phyloP scores from a whole-genome alignment of 2,113 vertebrate species.

The Anseranas semipalmata region DNA sequence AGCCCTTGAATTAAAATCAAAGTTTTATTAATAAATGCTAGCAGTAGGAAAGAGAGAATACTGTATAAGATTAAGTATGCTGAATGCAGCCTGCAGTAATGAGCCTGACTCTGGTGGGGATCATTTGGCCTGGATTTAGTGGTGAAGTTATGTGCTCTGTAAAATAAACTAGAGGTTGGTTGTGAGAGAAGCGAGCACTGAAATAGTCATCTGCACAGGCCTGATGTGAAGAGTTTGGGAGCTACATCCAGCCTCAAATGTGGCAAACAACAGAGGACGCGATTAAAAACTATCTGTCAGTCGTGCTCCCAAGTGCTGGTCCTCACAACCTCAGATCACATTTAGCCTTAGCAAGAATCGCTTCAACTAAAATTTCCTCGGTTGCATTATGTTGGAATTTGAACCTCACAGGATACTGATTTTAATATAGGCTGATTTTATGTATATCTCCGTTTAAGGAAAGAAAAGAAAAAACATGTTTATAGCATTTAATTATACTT shows the following conservation, averaged over 20 bases:
- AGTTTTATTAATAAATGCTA: not conserved
- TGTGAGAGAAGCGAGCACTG: not conserved
- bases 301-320: not conserved
- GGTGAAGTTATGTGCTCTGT: not conserved
- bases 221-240: not conserved
- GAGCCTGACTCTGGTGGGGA: not conserved
- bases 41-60: not conserved
- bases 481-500: not conserved
- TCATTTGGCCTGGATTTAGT: not conserved
- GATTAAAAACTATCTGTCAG: not conserved
- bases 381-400: not conserved
- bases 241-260: not conserved
- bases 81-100: not conserved
- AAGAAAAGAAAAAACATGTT: not conserved
- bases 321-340: not conserved
- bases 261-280: not conserved
- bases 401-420: not conserved
- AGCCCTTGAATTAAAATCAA: not conserved
- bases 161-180: not conserved
- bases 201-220: not conserved
- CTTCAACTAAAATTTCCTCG: not conserved
- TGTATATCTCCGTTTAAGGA: not conserved
- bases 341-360: not conserved
- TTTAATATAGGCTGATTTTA: not conserved
- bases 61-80: not conserved